Conservation (phyloP, 2,888 invertebrate genomes). For the Hymenopus coronatus region DNA sequence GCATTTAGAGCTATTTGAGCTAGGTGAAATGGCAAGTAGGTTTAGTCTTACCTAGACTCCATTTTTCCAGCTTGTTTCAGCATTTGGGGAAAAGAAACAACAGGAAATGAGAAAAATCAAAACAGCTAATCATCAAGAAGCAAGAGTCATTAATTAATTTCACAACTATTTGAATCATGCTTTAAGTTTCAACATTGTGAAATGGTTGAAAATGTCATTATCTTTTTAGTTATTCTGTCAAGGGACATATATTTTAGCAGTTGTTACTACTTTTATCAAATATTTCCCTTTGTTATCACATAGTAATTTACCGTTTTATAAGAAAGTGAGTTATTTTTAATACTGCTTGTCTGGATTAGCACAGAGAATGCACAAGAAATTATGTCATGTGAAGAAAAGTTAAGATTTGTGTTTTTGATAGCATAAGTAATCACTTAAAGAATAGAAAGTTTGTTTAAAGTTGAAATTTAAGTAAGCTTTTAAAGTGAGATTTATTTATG, state of each 20-base stretch:
- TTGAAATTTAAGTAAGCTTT: neutral
- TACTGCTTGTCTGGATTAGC: neutral
- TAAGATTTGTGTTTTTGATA: neutral
- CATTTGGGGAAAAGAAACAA: slow-evolving; percentile 13
- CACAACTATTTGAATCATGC: neutral
- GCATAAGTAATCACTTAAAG: neutral
- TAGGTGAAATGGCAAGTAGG: neutral
- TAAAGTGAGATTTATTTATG: neutral
- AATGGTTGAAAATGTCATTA: neutral
- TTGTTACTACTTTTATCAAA: neutral
- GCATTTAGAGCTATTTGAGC: neutral
- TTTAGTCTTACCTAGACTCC: slow-evolving; percentile 9
- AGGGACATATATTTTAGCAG: neutral
- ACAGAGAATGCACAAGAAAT: neutral
- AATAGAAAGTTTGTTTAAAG: neutral
- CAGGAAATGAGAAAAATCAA: slow-evolving; percentile 2
- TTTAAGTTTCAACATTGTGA: neutral
- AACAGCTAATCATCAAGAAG: slow-evolving; percentile 2
- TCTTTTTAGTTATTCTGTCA: neutral
- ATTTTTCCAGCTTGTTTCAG: slow-evolving; percentile 7
- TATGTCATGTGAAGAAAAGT: neutral
- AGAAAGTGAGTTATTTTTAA: neutral
- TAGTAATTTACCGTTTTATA: neutral
- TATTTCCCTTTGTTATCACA: neutral
- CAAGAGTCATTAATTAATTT: neutral